Conservation (phyloP, 2,888 invertebrate species). For the Ashinkailepas kermadecensis region DNA sequence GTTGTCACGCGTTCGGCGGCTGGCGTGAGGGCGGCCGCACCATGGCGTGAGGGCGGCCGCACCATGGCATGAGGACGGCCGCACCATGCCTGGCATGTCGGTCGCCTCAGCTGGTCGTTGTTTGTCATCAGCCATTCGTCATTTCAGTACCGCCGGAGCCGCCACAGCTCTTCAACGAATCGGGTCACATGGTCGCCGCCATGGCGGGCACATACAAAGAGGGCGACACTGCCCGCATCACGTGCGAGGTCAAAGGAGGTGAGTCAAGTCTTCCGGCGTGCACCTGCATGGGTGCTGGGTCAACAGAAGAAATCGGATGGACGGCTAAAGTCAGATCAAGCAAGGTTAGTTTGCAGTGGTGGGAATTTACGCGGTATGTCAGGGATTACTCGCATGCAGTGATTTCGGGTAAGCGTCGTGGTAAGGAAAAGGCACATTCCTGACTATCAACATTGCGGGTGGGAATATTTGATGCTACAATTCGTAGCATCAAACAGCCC, state of each 20-base stretch:
- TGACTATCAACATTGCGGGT: too few relatives aligned
- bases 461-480: too few relatives aligned
- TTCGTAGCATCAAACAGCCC: too few relatives aligned
- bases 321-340: background rate
- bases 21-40: too few relatives aligned
- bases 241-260: conserved; percentile 39
- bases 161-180: conserved; percentile 34
- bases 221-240: conserved; percentile 37
- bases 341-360: background rate
- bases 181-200: conserved; percentile 32
- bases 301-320: background rate
- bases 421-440: too few relatives aligned
- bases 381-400: background rate
- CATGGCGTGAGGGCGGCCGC: too few relatives aligned
- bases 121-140: background rate
- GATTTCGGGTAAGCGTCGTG: background rate
- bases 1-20: too few relatives aligned
- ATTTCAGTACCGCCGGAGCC: conserved; percentile 34
- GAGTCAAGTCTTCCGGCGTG: conserved; percentile 28
- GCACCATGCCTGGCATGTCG: too few relatives aligned
- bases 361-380: background rate
- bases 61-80: too few relatives aligned
- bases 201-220: conserved; percentile 38
- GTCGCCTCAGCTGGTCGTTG: too few relatives aligned
- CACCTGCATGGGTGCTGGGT: background rate